phyloP scores from a whole-genome alignment of 2,797 vertebrate species.

The Rhyacichthys aspro region DNA sequence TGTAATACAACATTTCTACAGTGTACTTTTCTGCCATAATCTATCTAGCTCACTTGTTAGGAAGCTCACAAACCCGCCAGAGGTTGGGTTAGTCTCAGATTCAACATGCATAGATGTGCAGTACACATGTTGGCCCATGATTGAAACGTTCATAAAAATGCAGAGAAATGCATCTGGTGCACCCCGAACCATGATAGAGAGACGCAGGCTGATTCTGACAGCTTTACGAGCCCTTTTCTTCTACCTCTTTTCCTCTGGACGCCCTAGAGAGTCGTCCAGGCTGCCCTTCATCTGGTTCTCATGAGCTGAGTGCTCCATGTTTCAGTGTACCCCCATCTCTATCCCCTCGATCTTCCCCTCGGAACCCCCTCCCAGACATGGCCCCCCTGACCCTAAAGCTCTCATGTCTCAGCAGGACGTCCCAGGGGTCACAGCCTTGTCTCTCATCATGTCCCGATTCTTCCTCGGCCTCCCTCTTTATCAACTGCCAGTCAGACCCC shows the following conservation, averaged over 20 bases:
- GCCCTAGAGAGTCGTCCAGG: conserved; percentile 71
- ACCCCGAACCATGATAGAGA: conserved; percentile 69
- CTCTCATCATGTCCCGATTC: conserved; percentile 62
- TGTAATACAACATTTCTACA: conserved; percentile 7
- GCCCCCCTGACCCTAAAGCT: conserved; percentile 49
- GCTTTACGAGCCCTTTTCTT: conserved; percentile 74
- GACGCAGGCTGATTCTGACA: conserved; percentile 65
- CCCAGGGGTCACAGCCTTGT: conserved; percentile 59
- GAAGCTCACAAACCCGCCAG: conserved; percentile 37
- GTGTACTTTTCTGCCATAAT: conserved; percentile 11
- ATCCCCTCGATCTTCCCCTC: conserved; percentile 24
- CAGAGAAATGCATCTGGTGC: conserved; percentile 51
- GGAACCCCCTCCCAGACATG: conserved; percentile 18
- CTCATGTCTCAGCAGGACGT: conserved; percentile 62
- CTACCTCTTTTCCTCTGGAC: conserved; percentile 61
- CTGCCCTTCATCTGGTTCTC: conserved; percentile 79
- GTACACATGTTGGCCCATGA: conserved; percentile 53
- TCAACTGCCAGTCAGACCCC: conserved; percentile 52
- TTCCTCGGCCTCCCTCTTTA: conserved; percentile 40
- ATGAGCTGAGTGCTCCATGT: conserved; percentile 62
- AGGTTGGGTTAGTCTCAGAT: conserved; percentile 34
- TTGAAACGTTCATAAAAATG: conserved; percentile 52
- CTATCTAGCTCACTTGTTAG: conserved; percentile 38
- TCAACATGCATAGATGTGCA: conserved; percentile 43
- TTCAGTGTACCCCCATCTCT: conserved; percentile 52